phyloP scores from a whole-genome alignment of 2,888 invertebrate species.

The Eumacrocentrus americanus region DNA sequence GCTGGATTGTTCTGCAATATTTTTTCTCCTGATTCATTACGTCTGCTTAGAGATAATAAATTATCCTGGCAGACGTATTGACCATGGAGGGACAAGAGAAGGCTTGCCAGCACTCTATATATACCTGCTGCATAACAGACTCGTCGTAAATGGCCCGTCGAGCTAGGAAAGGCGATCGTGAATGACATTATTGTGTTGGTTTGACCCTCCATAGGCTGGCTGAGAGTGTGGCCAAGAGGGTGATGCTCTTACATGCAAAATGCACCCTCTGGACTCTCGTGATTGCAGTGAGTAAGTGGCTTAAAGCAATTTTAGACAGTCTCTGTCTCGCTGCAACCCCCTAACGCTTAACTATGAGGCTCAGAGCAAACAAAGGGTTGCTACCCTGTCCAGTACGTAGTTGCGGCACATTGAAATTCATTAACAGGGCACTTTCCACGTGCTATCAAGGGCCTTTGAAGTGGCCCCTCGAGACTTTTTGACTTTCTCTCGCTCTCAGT shows the following conservation, averaged over 20 bases:
- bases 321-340: conserved; percentile 38
- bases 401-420: conserved; percentile 48
- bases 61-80: not conserved
- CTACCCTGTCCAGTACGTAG: conserved; percentile 14
- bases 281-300: conserved; percentile 37
- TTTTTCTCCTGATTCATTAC: conserved; percentile 16
- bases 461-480: conserved; percentile 5
- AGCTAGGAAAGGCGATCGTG: conserved; percentile 31
- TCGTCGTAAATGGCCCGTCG: conserved; percentile 31
- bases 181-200: conserved; percentile 46
- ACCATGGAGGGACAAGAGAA: not conserved
- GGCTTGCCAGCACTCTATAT: too few relatives aligned
- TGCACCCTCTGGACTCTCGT: conserved; percentile 43
- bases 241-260: conserved; percentile 33
- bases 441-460: conserved; percentile 1
- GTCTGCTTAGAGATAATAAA: conserved; percentile 12
- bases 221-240: conserved; percentile 14
- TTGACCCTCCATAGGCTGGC: conserved; percentile 2
- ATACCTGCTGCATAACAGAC: too few relatives aligned
- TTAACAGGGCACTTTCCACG: conserved; percentile 35
- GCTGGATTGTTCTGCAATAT: conserved; percentile 9
- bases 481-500: not conserved
- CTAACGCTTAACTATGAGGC: conserved; percentile 43
- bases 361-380: conserved; percentile 46
- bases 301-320: conserved; percentile 48